These are phyloP conservation scores for Plebejus melissa DNA, from an alignment of 2,888 invertebrate genomes.

Conservation along the genomic window DNA sequence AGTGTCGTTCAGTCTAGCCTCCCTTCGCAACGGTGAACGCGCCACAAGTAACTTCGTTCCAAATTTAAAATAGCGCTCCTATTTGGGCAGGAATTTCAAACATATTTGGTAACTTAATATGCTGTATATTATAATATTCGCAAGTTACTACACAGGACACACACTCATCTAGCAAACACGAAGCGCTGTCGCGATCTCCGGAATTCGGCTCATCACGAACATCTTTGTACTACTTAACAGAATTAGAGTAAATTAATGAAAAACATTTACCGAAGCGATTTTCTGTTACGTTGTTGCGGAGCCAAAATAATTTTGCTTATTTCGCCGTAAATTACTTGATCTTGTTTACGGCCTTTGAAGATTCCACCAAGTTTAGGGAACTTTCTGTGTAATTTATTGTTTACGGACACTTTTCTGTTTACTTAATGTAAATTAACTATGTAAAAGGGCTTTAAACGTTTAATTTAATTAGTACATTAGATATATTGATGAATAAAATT, in stretches of 20 bases:
- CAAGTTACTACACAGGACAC: background rate
- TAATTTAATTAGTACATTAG: conserved; percentile 1
- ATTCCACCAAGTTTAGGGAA: conserved; percentile 69
- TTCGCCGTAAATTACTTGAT: conserved; percentile 74
- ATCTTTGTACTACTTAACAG: conserved; percentile 23
- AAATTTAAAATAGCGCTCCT: no score
- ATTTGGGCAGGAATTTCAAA: background rate
- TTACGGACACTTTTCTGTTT: conserved; percentile 66
- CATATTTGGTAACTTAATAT: no score
- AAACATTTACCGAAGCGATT: conserved; percentile 55
- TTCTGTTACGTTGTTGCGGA: conserved; percentile 56
- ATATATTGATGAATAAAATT: background rate
- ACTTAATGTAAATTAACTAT: conserved; percentile 58
- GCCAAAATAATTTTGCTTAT: conserved; percentile 70
- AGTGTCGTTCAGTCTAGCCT: no score
- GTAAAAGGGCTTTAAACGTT: conserved; percentile 44
- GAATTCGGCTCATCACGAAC: conserved; percentile 1
- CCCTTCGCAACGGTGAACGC: no score
- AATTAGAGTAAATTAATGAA: conserved; percentile 32
- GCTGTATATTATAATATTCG: background rate
- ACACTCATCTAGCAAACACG: background rate
- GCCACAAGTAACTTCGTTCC: no score
- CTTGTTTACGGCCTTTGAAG: conserved; percentile 74
- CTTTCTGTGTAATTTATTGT: conserved; percentile 74
- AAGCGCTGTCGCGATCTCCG: background rate